Evolutionary conservation across 2,113 vertebrate genomes (phyloP).

Genomic region (Grammomys dolichurus): DNA sequence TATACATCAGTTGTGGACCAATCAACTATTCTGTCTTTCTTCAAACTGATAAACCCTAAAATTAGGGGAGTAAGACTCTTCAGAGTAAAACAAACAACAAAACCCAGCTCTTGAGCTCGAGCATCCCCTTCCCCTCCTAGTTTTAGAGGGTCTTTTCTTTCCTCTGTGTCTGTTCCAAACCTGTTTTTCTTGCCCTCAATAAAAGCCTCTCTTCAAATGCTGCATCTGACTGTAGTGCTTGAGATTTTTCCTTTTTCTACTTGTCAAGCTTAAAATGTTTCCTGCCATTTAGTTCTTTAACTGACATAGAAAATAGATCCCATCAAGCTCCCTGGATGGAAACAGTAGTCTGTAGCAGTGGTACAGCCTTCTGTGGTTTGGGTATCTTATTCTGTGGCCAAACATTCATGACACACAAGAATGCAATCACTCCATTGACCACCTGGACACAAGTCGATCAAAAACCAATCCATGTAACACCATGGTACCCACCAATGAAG

Average conservation of each 20-base stretch:
- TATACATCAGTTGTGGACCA: neutral
- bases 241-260: neutral
- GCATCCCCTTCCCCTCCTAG: rapidly evolving
- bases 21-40: neutral
- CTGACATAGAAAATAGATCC: neutral
- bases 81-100: neutral
- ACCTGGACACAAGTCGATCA: no score
- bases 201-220: neutral
- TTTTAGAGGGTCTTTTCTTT: neutral
- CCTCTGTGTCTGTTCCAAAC: neutral
- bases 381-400: no score
- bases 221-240: neutral
- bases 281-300: neutral
- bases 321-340: no score
- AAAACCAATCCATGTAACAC: no score
- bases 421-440: no score
- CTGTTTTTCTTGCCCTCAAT: neutral
- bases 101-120: neutral
- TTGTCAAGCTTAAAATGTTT: neutral
- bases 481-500: no score
- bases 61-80: neutral
- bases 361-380: no score
- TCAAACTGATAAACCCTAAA: neutral
- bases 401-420: no score
- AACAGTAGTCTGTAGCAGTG: neutral